These are phyloP conservation scores for Plagodis dolabraria DNA, from an alignment of 2,888 invertebrate genomes.

Conservation along the genomic window DNA sequence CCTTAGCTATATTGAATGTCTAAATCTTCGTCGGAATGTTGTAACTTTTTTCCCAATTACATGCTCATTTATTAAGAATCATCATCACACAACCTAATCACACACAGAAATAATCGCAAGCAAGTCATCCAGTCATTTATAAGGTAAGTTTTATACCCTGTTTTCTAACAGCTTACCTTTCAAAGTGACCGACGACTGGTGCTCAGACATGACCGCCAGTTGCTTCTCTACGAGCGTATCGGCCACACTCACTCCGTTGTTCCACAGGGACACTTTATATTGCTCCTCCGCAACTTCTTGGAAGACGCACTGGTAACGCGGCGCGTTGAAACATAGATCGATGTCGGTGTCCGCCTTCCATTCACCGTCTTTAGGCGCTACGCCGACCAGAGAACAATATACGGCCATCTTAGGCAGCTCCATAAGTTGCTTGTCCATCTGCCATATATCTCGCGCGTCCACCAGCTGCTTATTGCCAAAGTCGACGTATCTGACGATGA, in stretches of 20 bases:
- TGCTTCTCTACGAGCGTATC: slow-evolving; percentile 77
- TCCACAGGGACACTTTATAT: slow-evolving; percentile 79
- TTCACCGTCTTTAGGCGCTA: slow-evolving; percentile 83
- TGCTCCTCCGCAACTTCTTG: slow-evolving; percentile 73
- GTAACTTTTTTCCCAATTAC: too few species aligned
- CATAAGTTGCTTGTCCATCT: slow-evolving; percentile 87
- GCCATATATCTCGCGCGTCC: slow-evolving; percentile 87
- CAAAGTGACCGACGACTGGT: slow-evolving; percentile 68
- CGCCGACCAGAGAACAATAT: slow-evolving; percentile 86
- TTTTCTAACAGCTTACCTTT: slow-evolving; percentile 59
- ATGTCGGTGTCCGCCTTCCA: slow-evolving; percentile 85
- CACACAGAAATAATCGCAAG: too few species aligned
- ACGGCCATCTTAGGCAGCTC: slow-evolving; percentile 89
- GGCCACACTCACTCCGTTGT: slow-evolving; percentile 75
- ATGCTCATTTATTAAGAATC: too few species aligned
- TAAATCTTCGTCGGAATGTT: too few species aligned
- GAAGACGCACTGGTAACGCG: slow-evolving; percentile 85
- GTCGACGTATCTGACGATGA: slow-evolving; percentile 90
- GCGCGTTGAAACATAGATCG: slow-evolving; percentile 86
- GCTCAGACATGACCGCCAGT: slow-evolving; percentile 69
- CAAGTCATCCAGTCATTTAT: too few species aligned
- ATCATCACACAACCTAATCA: too few species aligned
- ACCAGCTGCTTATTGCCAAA: slow-evolving; percentile 90
- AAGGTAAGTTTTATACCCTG: background rate
- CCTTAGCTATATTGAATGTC: too few species aligned